Percentiles rank a stretch among this genome's conserved stretches.
These are phyloP conservation scores for Plutomurus gul DNA, from an alignment of 1,140 invertebrate species.

Conservation along the genomic window DNA sequence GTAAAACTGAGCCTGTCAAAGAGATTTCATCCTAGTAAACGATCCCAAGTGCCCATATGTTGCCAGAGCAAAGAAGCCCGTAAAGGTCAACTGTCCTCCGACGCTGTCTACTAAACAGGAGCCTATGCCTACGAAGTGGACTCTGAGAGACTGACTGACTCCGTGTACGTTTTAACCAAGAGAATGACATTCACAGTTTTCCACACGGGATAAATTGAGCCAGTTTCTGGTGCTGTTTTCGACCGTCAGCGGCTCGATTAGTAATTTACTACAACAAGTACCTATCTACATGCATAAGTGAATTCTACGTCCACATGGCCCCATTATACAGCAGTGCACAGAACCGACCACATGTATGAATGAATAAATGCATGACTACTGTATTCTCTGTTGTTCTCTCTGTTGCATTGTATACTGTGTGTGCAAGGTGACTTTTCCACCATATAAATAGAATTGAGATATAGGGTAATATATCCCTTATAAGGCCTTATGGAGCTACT, in stretches of 20 bases:
- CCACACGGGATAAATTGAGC: background rate
- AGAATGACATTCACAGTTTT: slow-evolving; percentile 17
- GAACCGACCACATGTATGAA: slow-evolving; percentile 21
- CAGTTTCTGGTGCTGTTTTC: no score
- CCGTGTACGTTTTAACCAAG: background rate
- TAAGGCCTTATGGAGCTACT: slow-evolving; percentile 1
- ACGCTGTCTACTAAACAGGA: no score
- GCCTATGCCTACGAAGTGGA: no score
- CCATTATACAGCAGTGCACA: background rate
- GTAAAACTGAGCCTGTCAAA: no score
- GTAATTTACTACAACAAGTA: background rate
- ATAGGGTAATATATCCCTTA: background rate
- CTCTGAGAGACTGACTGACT: no score
- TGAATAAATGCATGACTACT: slow-evolving; percentile 16
- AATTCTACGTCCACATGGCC: slow-evolving; percentile 21
- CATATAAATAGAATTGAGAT: background rate
- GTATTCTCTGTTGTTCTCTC: background rate
- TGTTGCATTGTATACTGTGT: background rate
- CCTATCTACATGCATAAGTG: no score
- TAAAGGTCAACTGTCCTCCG: no score
- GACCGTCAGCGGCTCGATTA: no score
- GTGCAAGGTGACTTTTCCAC: background rate
- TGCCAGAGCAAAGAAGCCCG: no score
- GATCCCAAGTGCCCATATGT: no score
- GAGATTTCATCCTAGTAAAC: no score